These are phyloP conservation scores for Drosophila melanica DNA, from an alignment of 1,140 invertebrate species.

Conservation along the genomic window DNA sequence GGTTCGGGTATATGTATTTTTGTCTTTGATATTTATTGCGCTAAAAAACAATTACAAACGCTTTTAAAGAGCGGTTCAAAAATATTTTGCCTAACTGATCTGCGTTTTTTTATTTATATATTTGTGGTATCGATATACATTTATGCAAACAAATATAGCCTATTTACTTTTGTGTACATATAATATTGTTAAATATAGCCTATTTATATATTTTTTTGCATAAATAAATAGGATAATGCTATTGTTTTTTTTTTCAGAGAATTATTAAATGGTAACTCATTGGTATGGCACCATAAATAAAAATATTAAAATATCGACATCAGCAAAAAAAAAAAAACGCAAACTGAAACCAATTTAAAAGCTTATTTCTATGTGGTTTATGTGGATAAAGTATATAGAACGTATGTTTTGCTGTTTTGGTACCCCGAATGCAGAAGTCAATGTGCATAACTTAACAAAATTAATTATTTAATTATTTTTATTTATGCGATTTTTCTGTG, in stretches of 20 bases:
- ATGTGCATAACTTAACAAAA: constrained; percentile 71
- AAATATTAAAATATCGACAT: constrained; percentile 50
- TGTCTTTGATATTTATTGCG: too few relatives aligned
- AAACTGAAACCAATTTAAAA: constrained; percentile 43
- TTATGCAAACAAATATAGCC: too few relatives aligned
- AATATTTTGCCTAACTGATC: too few relatives aligned
- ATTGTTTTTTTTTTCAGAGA: constrained; percentile 15
- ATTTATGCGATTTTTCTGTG: constrained; percentile 65
- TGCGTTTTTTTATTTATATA: too few relatives aligned
- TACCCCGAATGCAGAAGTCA: constrained; percentile 25
- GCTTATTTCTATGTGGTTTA: constrained; percentile 75
- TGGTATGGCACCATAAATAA: constrained; percentile 68
- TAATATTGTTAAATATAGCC: too few relatives aligned
- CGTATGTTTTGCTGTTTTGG: constrained; percentile 32
- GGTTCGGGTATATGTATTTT: too few relatives aligned
- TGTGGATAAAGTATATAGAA: constrained; percentile 45
- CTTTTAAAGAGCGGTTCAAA: too few relatives aligned
- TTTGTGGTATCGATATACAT: neutral
- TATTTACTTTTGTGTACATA: too few relatives aligned
- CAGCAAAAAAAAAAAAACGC: constrained; percentile 9
- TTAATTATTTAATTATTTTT: constrained; percentile 82
- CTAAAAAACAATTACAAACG: too few relatives aligned
- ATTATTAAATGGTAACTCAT: constrained; percentile 78
- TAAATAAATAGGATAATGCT: constrained; percentile 2
- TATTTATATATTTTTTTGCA: too few relatives aligned